A percentile compares a stretch with the other conserved stretches of the same genome.
phyloP scores from a whole-genome alignment of 2,888 invertebrate species.

The Xestobium rufovillosum region DNA sequence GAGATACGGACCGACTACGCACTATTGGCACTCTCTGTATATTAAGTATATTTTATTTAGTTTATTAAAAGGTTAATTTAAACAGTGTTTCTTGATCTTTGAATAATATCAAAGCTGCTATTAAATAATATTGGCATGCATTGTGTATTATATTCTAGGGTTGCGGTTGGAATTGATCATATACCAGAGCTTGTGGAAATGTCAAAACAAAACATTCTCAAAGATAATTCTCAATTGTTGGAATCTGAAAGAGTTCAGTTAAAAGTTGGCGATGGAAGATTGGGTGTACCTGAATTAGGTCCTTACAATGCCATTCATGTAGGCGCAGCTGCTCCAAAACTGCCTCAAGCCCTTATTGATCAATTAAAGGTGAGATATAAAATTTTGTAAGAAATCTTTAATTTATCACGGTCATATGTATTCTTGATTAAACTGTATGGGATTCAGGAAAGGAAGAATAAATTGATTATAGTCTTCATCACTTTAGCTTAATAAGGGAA shows the following conservation, averaged over 20 bases:
- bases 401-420: no score
- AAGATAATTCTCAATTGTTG: conserved; percentile 64
- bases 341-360: conserved; percentile 70
- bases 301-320: conserved; percentile 93
- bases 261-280: conserved; percentile 82
- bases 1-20: no score
- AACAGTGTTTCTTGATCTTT: not conserved
- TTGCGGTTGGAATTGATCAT: conserved; percentile 79
- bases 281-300: conserved; percentile 64
- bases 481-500: not conserved
- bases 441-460: not conserved
- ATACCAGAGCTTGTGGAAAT: conserved; percentile 72
- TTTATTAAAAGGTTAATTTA: no score
- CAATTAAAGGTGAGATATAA: conserved; percentile 62
- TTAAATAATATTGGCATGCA: no score
- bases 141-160: conserved; percentile 23
- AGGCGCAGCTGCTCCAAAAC: conserved; percentile 75
- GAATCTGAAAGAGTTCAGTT: conserved; percentile 60
- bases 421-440: no score
- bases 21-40: no score
- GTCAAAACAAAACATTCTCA: conserved; percentile 68
- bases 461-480: not conserved
- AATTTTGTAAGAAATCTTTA: no score
- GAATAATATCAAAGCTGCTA: not conserved
- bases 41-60: no score